Conservation (phyloP, 2,888 invertebrate species). For the Lampropteryx suffumata region DNA sequence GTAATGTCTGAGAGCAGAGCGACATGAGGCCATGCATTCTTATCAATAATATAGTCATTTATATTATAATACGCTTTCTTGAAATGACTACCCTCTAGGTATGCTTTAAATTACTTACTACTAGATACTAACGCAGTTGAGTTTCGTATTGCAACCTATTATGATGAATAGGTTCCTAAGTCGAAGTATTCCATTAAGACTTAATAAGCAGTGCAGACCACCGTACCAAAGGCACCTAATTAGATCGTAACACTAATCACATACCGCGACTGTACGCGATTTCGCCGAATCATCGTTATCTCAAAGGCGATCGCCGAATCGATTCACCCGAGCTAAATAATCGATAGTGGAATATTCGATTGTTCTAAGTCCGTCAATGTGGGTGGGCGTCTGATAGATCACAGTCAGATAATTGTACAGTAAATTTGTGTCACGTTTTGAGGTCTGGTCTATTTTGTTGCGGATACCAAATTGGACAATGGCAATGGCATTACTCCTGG, state of each 20-base stretch:
- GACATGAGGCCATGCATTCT: too few species aligned
- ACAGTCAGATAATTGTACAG: slow-evolving; percentile 54
- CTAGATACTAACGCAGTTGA: too few species aligned
- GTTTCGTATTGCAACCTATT: too few species aligned
- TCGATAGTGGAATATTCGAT: slow-evolving; percentile 55
- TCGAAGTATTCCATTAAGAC: too few species aligned
- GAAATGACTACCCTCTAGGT: too few species aligned
- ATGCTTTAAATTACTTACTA: too few species aligned
- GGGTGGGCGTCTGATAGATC: slow-evolving; percentile 60
- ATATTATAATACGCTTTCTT: too few species aligned
- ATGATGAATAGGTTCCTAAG: too few species aligned
- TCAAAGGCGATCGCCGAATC: slow-evolving; percentile 68
- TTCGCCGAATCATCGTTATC: slow-evolving; percentile 64
- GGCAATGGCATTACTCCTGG: too few species aligned
- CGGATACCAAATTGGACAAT: slow-evolving; percentile 32
- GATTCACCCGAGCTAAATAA: slow-evolving; percentile 69
- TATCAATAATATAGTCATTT: too few species aligned
- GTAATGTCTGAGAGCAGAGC: too few species aligned
- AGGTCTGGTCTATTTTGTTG: slow-evolving; percentile 44
- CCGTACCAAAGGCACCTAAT: slow-evolving; percentile 37
- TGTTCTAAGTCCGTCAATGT: slow-evolving; percentile 59
- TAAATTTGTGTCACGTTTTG: slow-evolving; percentile 59
- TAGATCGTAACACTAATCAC: slow-evolving; percentile 59
- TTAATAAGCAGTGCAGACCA: too few species aligned
- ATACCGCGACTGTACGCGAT: slow-evolving; percentile 49